These are phyloP conservation scores for Jordanella pulchra DNA, from an alignment of 2,797 vertebrate species.

Conservation along the genomic window DNA sequence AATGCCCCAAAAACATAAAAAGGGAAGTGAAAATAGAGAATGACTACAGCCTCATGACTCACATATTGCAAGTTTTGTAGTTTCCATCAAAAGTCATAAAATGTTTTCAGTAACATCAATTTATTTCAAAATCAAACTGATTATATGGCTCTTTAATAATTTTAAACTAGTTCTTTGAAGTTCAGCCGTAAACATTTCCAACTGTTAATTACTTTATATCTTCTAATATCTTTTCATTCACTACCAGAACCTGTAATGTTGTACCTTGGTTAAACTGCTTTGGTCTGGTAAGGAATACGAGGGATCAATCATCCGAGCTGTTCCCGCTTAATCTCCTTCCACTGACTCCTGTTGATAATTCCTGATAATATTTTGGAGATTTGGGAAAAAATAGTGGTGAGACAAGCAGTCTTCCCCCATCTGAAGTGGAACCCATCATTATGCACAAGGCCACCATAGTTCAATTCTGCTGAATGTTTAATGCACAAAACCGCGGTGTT, in stretches of 20 bases:
- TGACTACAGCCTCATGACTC: slow-evolving; percentile 8
- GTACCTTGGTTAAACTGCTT: slow-evolving; percentile 37
- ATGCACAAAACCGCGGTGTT: slow-evolving; percentile 64
- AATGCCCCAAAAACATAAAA: not conserved
- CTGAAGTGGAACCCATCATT: slow-evolving; percentile 56
- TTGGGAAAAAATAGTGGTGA: slow-evolving; percentile 70
- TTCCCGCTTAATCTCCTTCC: slow-evolving; percentile 46
- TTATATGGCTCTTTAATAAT: slow-evolving; percentile 18
- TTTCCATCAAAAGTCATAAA: slow-evolving; percentile 10
- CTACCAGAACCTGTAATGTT: slow-evolving; percentile 30
- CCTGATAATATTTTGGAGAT: slow-evolving; percentile 62
- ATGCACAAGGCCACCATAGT: slow-evolving; percentile 48
- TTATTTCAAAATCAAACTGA: slow-evolving; percentile 14
- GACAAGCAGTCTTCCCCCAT: slow-evolving; percentile 55
- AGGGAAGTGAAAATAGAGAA: not conserved
- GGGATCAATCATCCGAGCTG: slow-evolving; percentile 51
- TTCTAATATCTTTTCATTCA: slow-evolving; percentile 31
- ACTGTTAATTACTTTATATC: slow-evolving; percentile 27
- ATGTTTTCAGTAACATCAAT: slow-evolving; percentile 17
- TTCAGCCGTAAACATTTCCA: slow-evolving; percentile 9
- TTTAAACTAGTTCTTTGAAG: slow-evolving; percentile 18
- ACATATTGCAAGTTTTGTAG: slow-evolving; percentile 7
- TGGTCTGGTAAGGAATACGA: slow-evolving; percentile 44
- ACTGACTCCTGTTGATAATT: slow-evolving; percentile 56
- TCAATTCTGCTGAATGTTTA: slow-evolving; percentile 58